Evolutionary conservation across 2,888 invertebrate genomes (phyloP), one percentile per base, ranked within the genome.

Genomic region (Hofmannophila pseudospretella): DNA sequence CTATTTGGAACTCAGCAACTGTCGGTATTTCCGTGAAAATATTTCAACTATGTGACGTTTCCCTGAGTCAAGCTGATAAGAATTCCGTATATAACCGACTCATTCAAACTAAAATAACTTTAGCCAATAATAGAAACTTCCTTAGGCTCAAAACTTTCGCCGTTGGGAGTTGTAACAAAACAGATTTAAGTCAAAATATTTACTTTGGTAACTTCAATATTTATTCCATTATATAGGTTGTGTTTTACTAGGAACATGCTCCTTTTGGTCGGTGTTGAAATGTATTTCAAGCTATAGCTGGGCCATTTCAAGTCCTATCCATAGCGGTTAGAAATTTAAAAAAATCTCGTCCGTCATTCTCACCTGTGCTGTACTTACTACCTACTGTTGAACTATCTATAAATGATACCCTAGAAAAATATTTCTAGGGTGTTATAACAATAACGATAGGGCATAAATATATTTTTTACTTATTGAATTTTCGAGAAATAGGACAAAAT

Each of bases 171-270:
- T 16, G 5, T 8, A 30, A 14, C 29, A 30, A 14, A 30, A 30
- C 8, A 30, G 29, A 30, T 14, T 30, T 16, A n/a, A 14, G 29
- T 11, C 4, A 30, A 30, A 30, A 30, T 30, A 30, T 30, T 30
- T 30, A 30, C 29, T 30, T 30, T 16, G 14, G 16, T 30, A 30
- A 30, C 14, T 30, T 30, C 29, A 30, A 12, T 30, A 14, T 5
- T 12, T 28, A 28, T 30, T 30, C 29, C 29, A 30, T 30, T 30
- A n/a, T n/a, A n/a, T n/a, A 30, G 16, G 29, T 30, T 30, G 7
- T 2, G 14, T 32, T 32, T 31, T 31, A 37, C 45, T 42, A 42
- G 32, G n/a, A 16, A 30, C 5, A n/a, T 25, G n/a, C n/a, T n/a
- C n/a, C n/a, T n/a, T n/a, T n/a, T n/a, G n/a, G n/a, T n/a, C n/a